phyloP scores from a whole-genome alignment of 2,797 vertebrate species.

The Poecile montanus region DNA sequence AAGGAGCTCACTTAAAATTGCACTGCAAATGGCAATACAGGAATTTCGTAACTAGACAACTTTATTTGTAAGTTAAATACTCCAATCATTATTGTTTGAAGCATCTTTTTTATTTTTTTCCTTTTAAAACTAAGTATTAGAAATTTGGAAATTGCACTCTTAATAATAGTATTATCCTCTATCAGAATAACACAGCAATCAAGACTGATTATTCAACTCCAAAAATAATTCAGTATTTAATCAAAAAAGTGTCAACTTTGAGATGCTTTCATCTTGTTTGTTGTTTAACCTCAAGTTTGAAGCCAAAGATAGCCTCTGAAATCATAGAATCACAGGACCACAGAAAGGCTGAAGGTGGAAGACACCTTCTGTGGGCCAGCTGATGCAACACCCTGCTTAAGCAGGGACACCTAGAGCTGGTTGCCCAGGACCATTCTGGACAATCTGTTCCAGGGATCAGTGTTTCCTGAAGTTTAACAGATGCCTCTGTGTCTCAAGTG shows the following conservation, averaged over 20 bases:
- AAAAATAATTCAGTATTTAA: background rate
- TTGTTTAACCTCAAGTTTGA: background rate
- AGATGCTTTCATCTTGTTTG: background rate
- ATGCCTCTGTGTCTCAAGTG: background rate
- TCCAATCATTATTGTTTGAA: background rate
- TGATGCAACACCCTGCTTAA: background rate
- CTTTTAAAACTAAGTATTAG: background rate
- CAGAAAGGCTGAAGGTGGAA: background rate
- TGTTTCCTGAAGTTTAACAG: background rate
- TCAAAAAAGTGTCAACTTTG: background rate
- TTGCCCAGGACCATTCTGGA: background rate
- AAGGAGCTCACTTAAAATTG: background rate
- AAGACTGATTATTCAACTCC: background rate
- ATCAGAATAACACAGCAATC: background rate
- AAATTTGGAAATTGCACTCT: background rate
- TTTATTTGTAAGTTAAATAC: background rate
- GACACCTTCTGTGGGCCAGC: background rate
- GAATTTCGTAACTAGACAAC: background rate
- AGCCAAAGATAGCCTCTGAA: background rate
- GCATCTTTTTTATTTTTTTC: background rate
- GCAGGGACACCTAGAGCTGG: fast-evolving
- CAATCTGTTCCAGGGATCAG: background rate
- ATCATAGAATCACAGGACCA: background rate
- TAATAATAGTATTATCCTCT: background rate
- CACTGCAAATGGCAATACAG: background rate